Conservation (phyloP, 2,888 invertebrate species). For the Latrodectus hesperus region DNA sequence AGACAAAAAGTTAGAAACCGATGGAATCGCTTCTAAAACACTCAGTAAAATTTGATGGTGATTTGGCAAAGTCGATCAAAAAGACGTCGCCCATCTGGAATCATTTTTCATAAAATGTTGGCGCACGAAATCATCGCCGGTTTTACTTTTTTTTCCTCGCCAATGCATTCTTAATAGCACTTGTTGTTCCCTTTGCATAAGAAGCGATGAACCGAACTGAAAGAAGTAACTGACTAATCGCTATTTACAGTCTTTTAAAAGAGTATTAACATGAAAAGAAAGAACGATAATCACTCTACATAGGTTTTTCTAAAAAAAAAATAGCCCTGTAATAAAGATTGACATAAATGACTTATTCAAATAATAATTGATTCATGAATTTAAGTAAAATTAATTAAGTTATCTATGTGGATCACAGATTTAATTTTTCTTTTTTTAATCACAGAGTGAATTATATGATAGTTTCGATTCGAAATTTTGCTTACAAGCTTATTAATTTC, state of each 20-base stretch:
- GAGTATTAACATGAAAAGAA: slow-evolving; percentile 13
- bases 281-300: background rate
- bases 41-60: background rate
- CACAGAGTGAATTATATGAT: too few species aligned
- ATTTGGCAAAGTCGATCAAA: slow-evolving; percentile 4
- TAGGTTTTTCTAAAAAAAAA: too few species aligned
- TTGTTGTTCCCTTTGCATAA: slow-evolving; percentile 43
- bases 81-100: background rate
- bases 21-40: background rate
- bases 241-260: slow-evolving; percentile 41
- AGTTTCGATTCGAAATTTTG: too few species aligned
- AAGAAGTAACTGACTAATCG: slow-evolving; percentile 32
- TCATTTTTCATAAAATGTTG: slow-evolving; percentile 8
- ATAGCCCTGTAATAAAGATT: too few species aligned
- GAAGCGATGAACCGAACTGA: slow-evolving; percentile 47
- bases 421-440: too few species aligned
- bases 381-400: too few species aligned
- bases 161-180: slow-evolving; percentile 46
- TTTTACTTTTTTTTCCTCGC: background rate
- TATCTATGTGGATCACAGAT: too few species aligned
- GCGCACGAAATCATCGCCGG: slow-evolving; percentile 2
- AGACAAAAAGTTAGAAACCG: background rate
- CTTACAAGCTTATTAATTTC: too few species aligned
- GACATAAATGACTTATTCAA: too few species aligned
- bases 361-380: too few species aligned